Evolutionary conservation across 2,888 invertebrate genomes (phyloP), one percentile per base, ranked within the genome.

Genomic region (Tigriopus californicus): DNA sequence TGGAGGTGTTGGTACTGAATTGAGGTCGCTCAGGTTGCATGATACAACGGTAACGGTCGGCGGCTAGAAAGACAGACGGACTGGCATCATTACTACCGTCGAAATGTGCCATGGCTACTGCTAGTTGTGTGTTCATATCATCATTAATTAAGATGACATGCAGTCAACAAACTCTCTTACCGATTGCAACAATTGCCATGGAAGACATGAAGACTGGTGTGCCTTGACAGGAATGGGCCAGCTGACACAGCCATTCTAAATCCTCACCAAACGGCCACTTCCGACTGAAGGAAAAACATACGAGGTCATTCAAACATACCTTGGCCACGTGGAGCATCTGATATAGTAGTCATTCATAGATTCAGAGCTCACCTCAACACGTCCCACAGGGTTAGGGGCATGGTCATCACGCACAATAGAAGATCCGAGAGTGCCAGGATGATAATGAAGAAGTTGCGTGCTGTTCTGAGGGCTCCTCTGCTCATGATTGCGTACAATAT

Each of bases 141-240:
- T 33, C 33, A 33, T 33, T 33, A 33, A 33, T 33, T 33, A 33
- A 33, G 8, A 8, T 33, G 33, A 5, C 33, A n/a, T 33, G 8
- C 33, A 33, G 33, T 33, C 33, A 33, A 33, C 33, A 8, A 33
- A 3, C 33, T 33, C 33, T 20, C 49, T 11, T 49, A 49, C 49
- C 84, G 65, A 92, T 92, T 10, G 90, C 90, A 3, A 89, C 88
- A 65, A 92, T 92, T 64, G 88, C 86, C 68, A 92, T 86, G 1
- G 90, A 90, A 0, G 90, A 90, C 0, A 92, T 88, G 70, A 89
- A 92, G 65, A 90, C 86, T 67, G 88, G 90, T 63, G 85, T 83
- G 0, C 86, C 91, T 69, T 91, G 89, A 49, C 49, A 49, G 3
- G 49, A 49, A 22, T 49, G 49, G 5, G 49, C 49, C 6, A 49